A percentile compares a stretch with the other conserved stretches of the same genome.
phyloP scores from a whole-genome alignment of 92 coral and sea anemone genomes.

The Chrysogorgia sp. region DNA sequence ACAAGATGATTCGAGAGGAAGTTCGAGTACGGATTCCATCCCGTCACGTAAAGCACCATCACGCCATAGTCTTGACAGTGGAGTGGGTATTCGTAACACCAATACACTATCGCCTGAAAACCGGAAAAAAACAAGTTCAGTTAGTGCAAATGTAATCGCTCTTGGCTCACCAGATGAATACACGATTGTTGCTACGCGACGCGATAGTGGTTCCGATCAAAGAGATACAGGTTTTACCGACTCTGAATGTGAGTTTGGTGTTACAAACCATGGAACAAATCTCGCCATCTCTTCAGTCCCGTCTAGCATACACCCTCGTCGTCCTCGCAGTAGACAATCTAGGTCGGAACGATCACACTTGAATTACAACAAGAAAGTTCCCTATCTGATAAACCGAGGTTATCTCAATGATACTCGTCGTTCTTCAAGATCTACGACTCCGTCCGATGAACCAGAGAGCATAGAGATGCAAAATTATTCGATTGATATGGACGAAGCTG shows the following conservation, averaged over 20 bases:
- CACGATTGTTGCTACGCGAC: slow-evolving; percentile 64
- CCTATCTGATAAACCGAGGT: slow-evolving; percentile 32
- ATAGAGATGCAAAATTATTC: slow-evolving; percentile 42
- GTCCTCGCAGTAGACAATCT: not conserved
- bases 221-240: slow-evolving; percentile 95
- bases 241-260: slow-evolving; percentile 88
- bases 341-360: slow-evolving; percentile 5
- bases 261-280: slow-evolving; percentile 59
- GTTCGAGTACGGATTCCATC: slow-evolving; percentile 75
- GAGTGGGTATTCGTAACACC: slow-evolving; percentile 90
- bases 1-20: slow-evolving; percentile 67
- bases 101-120: slow-evolving; percentile 47
- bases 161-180: slow-evolving; percentile 63
- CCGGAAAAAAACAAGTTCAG: slow-evolving; percentile 52
- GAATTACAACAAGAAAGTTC: slow-evolving; percentile 35
- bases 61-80: slow-evolving; percentile 96
- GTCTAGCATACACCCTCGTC: not conserved
- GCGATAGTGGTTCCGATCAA: slow-evolving; percentile 70
- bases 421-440: slow-evolving; percentile 38
- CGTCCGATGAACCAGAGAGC: slow-evolving; percentile 37
- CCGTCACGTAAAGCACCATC: slow-evolving; percentile 79
- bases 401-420: slow-evolving; percentile 12
- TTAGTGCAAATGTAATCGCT: slow-evolving; percentile 54
- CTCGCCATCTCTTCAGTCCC: slow-evolving; percentile 32
- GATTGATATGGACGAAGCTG: slow-evolving; percentile 66